phyloP scores from a whole-genome alignment of 2,113 vertebrate genomes.

The Thymallus thymallus region DNA sequence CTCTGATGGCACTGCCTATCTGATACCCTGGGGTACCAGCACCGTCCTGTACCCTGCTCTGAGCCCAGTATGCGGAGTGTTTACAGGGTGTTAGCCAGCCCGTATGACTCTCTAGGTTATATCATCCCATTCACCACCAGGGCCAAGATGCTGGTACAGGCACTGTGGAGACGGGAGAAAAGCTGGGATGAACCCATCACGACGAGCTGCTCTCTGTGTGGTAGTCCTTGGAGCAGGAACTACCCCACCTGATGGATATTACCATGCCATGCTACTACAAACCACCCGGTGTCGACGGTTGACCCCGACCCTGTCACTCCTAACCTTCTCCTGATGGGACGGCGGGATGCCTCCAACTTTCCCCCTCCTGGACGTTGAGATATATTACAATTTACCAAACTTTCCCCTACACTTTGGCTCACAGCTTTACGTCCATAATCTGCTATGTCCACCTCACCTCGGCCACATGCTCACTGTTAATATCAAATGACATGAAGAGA shows the following conservation, averaged over 20 bases:
- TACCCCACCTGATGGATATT: not conserved
- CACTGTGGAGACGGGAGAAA: constrained; percentile 10
- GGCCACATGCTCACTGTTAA: no score
- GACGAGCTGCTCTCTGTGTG: not conserved
- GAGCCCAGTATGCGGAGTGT: not conserved
- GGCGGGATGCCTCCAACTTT: no score
- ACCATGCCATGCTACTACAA: no score
- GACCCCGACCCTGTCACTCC: no score
- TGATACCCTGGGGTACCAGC: not conserved
- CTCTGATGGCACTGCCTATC: not conserved
- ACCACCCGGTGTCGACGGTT: not conserved
- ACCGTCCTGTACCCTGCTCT: not conserved
- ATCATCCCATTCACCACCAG: constrained; percentile 17
- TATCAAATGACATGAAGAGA: no score
- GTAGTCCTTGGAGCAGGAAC: no score
- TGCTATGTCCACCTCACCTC: no score
- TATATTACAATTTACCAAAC: no score
- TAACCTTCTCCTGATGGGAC: no score
- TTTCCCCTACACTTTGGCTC: no score
- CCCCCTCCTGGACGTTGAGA: no score
- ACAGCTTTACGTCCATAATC: no score
- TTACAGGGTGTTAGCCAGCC: constrained; percentile 3
- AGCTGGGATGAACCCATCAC: constrained; percentile 9
- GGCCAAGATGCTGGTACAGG: constrained; percentile 15
- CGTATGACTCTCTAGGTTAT: constrained; percentile 14